Percentiles rank a stretch among this genome's conserved stretches.
Conservation (phyloP, 1,140 invertebrate species). For the Adelges cooleyi region DNA sequence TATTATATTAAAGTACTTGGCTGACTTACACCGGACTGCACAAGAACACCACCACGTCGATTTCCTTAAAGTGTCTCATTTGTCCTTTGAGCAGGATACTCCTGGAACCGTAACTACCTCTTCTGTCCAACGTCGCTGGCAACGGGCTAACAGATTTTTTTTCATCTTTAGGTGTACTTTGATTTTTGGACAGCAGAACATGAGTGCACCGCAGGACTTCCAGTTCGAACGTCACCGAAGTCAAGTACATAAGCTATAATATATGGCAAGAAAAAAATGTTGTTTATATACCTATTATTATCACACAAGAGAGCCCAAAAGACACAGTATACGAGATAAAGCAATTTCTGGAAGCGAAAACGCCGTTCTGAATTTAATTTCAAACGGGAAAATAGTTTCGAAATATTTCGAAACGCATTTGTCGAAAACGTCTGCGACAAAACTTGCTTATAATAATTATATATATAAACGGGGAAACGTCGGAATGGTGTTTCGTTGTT, state of each 20-base stretch:
- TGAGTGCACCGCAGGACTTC: conserved; percentile 48
- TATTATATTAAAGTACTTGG: too few relatives aligned
- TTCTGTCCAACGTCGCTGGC: conserved; percentile 39
- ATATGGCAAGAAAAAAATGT: too few relatives aligned
- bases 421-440: too few relatives aligned
- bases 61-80: conserved; percentile 67
- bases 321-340: too few relatives aligned
- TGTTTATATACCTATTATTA: background rate
- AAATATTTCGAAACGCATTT: too few relatives aligned
- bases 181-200: conserved; percentile 33
- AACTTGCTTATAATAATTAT: too few relatives aligned
- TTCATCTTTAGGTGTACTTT: conserved; percentile 18
- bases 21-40: conserved; percentile 71
- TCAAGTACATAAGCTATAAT: conserved; percentile 53
- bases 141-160: conserved; percentile 30
- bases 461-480: too few relatives aligned
- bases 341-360: too few relatives aligned
- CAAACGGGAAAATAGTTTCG: too few relatives aligned
- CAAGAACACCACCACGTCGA: conserved; percentile 66
- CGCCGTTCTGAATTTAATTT: too few relatives aligned
- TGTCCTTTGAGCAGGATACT: conserved; percentile 70
- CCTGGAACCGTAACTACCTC: conserved; percentile 55
- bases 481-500: too few relatives aligned
- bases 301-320: background rate
- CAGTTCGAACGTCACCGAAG: conserved; percentile 63